Evolutionary conservation across 1,140 invertebrate genomes (phyloP), one percentile per base, ranked within the genome.

Genomic region (Tribolium madens): DNA sequence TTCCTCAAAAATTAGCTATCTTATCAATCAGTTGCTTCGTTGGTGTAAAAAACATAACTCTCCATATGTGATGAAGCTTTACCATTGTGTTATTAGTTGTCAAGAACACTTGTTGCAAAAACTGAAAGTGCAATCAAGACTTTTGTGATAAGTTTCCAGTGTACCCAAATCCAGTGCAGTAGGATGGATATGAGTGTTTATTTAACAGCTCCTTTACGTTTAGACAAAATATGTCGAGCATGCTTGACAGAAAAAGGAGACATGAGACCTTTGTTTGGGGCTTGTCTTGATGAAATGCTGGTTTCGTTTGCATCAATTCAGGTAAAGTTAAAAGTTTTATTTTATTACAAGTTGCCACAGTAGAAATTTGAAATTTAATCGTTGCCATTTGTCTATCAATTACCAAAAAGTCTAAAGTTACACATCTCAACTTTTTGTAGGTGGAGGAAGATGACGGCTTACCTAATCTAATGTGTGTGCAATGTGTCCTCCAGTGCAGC

Each of bases 401-500:
- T n/a, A n/a, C n/a, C n/a, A n/a, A n/a, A n/a, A n/a, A n/a, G n/a
- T n/a, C n/a, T n/a, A n/a, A n/a, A n/a, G n/a, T n/a, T n/a, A n/a
- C n/a, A n/a, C n/a, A n/a, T n/a, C n/a, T n/a, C n/a, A n/a, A n/a
- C n/a, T n/a, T n/a, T n/a, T n/a, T n/a, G n/a, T n/a, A 88, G 87
- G 84, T 88, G 1, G 68, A 83, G 17, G 82, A 85, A 84, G 84
- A 83, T 75, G 88, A 88, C 83, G 87, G 86, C 6, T 82, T 87
- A 57, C 88, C 88, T 13, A 79, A 84, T 15, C 78, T 86, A 13
- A 86, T 88, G 80, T 88, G 88, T 80, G 83, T 87, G 10, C 84
- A 87, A 77, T 88, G 88, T 80, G 83, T 87, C 14, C 78, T 87
- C 3, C 87, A 87, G 79, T 86, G 87, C 42, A 87, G 87, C 68